These are phyloP conservation scores for Ostrea denselamellosa DNA, from an alignment of 1,140 invertebrate species.

Conservation along the genomic window DNA sequence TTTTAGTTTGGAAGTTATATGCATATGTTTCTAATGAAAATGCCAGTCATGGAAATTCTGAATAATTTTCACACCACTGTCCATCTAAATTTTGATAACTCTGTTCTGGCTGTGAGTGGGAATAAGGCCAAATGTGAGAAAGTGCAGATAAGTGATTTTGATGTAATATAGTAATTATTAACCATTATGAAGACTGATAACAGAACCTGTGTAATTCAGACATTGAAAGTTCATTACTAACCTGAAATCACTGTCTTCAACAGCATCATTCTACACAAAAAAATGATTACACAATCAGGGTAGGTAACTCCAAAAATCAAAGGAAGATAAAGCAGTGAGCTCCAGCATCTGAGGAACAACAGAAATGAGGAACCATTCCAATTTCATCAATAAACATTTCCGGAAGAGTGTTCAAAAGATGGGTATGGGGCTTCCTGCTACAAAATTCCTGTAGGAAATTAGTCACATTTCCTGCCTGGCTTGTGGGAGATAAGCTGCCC, in stretches of 20 bases:
- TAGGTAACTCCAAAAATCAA: not conserved
- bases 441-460: constrained; percentile 35
- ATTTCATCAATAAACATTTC: not conserved
- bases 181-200: not conserved
- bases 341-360: not conserved
- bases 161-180: too few species aligned
- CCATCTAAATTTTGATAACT: not conserved
- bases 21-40: constrained; percentile 36
- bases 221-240: not conserved
- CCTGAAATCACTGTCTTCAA: constrained; percentile 17
- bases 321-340: not conserved
- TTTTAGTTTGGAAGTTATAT: constrained; percentile 13
- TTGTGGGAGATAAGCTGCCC: not conserved
- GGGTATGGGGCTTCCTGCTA: constrained; percentile 12
- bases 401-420: constrained; percentile 33
- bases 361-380: not conserved
- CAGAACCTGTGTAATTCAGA: not conserved
- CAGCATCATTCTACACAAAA: constrained; percentile 5
- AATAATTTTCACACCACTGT: not conserved
- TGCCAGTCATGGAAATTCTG: not conserved
- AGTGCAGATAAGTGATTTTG: not conserved
- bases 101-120: not conserved
- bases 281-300: not conserved
- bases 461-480: constrained; percentile 33
- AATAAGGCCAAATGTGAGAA: not conserved